A percentile compares a stretch with the other conserved stretches of the same genome.
phyloP scores from a whole-genome alignment of 2,888 invertebrate species.

The Gryllus longicercus region DNA sequence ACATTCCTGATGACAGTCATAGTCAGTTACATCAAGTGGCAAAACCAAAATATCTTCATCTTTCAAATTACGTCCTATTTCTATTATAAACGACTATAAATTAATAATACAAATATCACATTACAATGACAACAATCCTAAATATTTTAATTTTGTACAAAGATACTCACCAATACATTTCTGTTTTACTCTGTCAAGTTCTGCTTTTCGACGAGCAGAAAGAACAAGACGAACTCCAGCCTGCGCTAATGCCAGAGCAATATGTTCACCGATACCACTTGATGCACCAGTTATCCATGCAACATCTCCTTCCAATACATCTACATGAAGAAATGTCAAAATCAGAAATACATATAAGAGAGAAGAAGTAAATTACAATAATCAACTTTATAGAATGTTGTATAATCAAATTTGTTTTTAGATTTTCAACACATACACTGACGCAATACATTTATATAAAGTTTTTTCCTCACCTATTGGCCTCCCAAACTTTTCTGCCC shows the following conservation, averaged over 20 bases:
- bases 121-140: background rate
- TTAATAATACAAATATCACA: no score
- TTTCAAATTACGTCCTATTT: slow-evolving; percentile 44
- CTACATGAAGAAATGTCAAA: slow-evolving; percentile 43
- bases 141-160: background rate
- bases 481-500: slow-evolving; percentile 60
- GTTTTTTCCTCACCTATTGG: slow-evolving; percentile 52
- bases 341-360: background rate
- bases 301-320: slow-evolving; percentile 61
- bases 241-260: slow-evolving; percentile 65
- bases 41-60: slow-evolving; percentile 64
- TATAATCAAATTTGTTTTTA: background rate
- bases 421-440: background rate
- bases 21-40: slow-evolving; percentile 63
- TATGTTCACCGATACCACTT: slow-evolving; percentile 74
- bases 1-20: slow-evolving; percentile 57
- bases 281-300: slow-evolving; percentile 84
- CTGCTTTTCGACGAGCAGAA: slow-evolving; percentile 61
- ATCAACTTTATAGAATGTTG: background rate
- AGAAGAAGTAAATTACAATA: background rate
- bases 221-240: slow-evolving; percentile 64
- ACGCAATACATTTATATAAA: background rate
- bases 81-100: slow-evolving; percentile 38
- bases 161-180: slow-evolving; percentile 56
- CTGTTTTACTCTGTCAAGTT: slow-evolving; percentile 63